Base-by-base conservation (phyloP, 1,140 invertebrate species). In the Tigriopus japonicus region DNA sequence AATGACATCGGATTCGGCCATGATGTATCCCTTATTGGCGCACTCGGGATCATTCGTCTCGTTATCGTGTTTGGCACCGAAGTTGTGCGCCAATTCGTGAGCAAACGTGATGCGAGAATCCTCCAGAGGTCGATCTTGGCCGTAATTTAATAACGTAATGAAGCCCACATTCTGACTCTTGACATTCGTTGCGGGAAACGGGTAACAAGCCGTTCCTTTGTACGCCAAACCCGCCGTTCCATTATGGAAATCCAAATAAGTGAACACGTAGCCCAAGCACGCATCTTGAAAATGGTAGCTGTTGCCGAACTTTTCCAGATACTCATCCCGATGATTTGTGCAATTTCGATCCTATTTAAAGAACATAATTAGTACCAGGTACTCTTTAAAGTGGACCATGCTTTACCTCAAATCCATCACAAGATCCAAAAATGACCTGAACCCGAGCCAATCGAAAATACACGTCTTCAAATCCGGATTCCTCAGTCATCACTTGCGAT, bases 371-470 rank as follows among this genome's bases (percentile, higher is more conserved):
- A 52, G 13, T 21, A 52, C 13, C 13, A 13, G 21, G 21, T 52
- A 52, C 9, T 9, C 52, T 12, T 52, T 52, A 12, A 12, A 17
- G 9, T 21, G 52, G 9, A 13, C 52, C 10, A 17, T 52, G 28
- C 5, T 5, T 19, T 21, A n/a, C 24, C 24, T 55, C 19, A 19
- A 17, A 35, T 21, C 19, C 19, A 14, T 56, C 58, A 24, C 58
- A 60, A 19, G 23, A 19, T 2, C 58, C 58, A 52, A 60, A 60
- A 42, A 60, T 51, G 43, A 60, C 21, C 28, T 60, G 42, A 17
- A 60, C 23, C 13, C 58, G n/a, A 13, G 2, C 6, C n/a, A 60
- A 28, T 1, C 43, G 41, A 28, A 60, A 60, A 17, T 53, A 28
- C 2, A 53, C 10, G 17, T 52, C 58, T 12, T 49, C 45, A 58